phyloP scores from a whole-genome alignment of 2,797 vertebrate species.

The Gastrophryne carolinensis region DNA sequence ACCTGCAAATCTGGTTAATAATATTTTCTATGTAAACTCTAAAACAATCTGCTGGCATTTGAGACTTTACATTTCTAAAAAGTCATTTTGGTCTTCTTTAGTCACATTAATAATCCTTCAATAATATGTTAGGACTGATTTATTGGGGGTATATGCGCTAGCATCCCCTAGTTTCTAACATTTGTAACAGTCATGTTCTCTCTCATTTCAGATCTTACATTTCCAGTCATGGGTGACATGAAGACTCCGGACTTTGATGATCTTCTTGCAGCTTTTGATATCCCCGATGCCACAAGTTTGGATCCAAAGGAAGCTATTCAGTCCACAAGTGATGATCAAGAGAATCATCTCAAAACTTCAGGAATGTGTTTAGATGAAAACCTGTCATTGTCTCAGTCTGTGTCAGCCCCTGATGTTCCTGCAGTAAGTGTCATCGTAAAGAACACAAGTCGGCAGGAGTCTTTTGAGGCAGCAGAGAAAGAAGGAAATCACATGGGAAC shows the following conservation, averaged over 20 bases:
- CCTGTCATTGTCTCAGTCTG: conserved; percentile 72
- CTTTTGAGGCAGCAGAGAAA: conserved; percentile 77
- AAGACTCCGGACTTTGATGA: conserved; percentile 99
- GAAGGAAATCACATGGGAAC: conserved; percentile 73
- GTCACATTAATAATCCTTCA: too few relatives aligned
- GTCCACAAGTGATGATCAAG: conserved; percentile 80
- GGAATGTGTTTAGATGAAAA: conserved; percentile 83
- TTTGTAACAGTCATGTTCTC: background rate
- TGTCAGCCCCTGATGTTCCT: conserved; percentile 75
- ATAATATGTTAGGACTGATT: too few relatives aligned
- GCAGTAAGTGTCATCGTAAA: conserved; percentile 94
- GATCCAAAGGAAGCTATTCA: conserved; percentile 92
- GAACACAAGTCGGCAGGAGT: conserved; percentile 90
- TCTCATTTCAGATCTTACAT: conserved; percentile 61
- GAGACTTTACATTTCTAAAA: too few relatives aligned
- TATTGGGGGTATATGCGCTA: too few relatives aligned
- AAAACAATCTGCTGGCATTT: too few relatives aligned
- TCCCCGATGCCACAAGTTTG: conserved; percentile 92
- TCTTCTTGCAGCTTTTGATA: conserved; percentile 97
- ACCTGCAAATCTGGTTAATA: too few relatives aligned
- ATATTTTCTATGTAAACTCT: too few relatives aligned
- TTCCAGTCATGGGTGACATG: conserved; percentile 96
- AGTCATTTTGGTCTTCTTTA: too few relatives aligned
- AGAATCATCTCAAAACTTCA: conserved; percentile 80
- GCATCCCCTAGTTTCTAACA: too few relatives aligned